These are phyloP conservation scores for Heliconius hewitsoni DNA, from an alignment of 1,140 invertebrate genomes.

Conservation along the genomic window DNA sequence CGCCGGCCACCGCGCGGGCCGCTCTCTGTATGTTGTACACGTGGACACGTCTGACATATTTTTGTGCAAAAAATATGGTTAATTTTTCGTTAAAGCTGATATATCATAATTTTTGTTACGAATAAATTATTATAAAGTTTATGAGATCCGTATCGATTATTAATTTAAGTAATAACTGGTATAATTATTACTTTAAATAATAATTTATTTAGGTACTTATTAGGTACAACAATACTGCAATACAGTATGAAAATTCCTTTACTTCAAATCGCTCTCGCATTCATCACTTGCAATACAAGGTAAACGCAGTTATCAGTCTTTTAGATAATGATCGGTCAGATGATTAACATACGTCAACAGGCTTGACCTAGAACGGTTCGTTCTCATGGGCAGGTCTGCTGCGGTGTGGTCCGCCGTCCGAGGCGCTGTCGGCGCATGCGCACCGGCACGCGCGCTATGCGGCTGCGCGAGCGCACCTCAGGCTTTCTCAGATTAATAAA, in stretches of 20 bases:
- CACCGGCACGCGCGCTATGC: slow-evolving; percentile 75
- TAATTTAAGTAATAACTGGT: no score
- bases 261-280: slow-evolving; percentile 6
- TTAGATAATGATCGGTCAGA: slow-evolving; percentile 59
- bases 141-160: neutral
- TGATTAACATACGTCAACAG: slow-evolving; percentile 73
- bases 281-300: slow-evolving; percentile 21
- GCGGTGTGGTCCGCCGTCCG: slow-evolving; percentile 68
- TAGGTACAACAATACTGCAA: neutral
- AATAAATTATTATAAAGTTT: neutral
- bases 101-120: neutral
- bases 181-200: no score
- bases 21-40: slow-evolving; percentile 50
- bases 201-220: no score
- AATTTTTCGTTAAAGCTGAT: neutral
- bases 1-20: slow-evolving; percentile 48
- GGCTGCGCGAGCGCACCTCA: slow-evolving; percentile 50
- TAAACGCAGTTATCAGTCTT: slow-evolving; percentile 28
- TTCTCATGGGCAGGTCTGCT: slow-evolving; percentile 42
- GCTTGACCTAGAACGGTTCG: slow-evolving; percentile 55
- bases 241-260: neutral
- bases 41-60: slow-evolving; percentile 41
- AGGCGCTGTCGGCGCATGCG: slow-evolving; percentile 66
- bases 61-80: slow-evolving; percentile 44
- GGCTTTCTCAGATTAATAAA: slow-evolving; percentile 71